Evolutionary conservation across 2,888 invertebrate genomes (phyloP), one percentile per base, ranked within the genome.

Genomic region (Sipha maydis): DNA sequence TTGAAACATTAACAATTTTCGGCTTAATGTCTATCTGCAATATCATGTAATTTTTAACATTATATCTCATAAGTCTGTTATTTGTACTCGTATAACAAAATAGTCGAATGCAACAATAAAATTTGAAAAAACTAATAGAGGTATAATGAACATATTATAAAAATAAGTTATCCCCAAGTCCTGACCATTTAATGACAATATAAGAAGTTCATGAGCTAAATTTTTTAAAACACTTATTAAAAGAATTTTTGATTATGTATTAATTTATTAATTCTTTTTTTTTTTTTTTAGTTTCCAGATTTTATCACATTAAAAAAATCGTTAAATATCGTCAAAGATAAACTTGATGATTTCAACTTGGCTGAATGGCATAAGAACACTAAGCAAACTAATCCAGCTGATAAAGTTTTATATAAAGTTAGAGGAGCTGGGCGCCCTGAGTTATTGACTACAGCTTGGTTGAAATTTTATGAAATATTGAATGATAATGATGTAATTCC

Each of bases 401-500:
- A 95, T 3, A 93, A 93, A 89, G 94, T 95, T 89, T 90, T 93
- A 90, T 86, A 92, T 90, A 90, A 91, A 31, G 89, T 94, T 25
- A 92, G 91, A 79, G 90, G 91, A 54, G 89, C 93, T 48, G 93
- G 95, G 0, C 93, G 95, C 89, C 96, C 96, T 0, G 97, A 97
- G 92, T 95, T 97, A 90, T 92, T 96, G 14, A 97, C 97, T 0
- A 85, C 92, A 92, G 98, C 98, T 0, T 99, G 98, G 98, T 96
- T 97, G 85, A 99, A 99, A 92, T 96, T 99, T 91, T 97, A 96
- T 91, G 98, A 99, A 92, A 95, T 95, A 90, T 92, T 95, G 3
- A 93, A 93, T 80, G 93, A 93, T 4, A 96, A 94, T 92, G 92
- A 93, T 8, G 91, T 96, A 17, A 92, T 96, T 83, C 93, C 94